Conservation (phyloP, 2,113 vertebrate species). For the Entelurus aequoreus region DNA sequence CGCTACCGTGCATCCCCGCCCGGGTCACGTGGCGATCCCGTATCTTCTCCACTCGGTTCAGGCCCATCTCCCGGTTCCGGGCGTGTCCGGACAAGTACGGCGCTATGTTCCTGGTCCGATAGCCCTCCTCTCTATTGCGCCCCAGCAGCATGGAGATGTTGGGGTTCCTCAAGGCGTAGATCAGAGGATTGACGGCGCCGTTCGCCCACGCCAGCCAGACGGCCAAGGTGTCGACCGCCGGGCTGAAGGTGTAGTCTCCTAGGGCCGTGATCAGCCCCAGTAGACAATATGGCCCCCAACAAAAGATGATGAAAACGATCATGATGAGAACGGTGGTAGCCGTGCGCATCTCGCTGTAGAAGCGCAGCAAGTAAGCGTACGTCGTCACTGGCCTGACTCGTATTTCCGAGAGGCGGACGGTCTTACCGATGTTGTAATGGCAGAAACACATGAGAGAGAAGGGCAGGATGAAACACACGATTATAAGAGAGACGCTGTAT, state of each 20-base stretch:
- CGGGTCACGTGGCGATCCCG: constrained; percentile 70
- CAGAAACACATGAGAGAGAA: constrained; percentile 95
- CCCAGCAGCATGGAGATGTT: constrained; percentile 85
- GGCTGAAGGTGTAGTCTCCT: constrained; percentile 76
- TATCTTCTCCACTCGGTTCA: constrained; percentile 61
- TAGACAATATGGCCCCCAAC: constrained; percentile 90
- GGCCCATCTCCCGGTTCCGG: constrained; percentile 46
- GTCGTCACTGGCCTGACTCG: constrained; percentile 83
- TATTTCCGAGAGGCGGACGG: constrained; percentile 81
- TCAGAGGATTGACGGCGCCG: constrained; percentile 90
- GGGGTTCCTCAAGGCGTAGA: constrained; percentile 89
- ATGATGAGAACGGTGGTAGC: constrained; percentile 92
- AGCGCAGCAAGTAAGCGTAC: constrained; percentile 82
- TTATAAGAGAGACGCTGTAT: constrained; percentile 80
- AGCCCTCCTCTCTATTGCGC: constrained; percentile 83
- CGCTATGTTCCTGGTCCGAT: constrained; percentile 82
- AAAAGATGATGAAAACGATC: constrained; percentile 88
- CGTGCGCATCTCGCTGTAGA: constrained; percentile 87
- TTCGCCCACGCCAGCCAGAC: constrained; percentile 94
- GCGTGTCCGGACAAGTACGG: constrained; percentile 72
- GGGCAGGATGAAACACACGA: constrained; percentile 83
- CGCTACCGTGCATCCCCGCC: constrained; percentile 61
- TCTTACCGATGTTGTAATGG: constrained; percentile 89
- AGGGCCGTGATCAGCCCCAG: constrained; percentile 80
- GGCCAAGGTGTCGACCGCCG: constrained; percentile 80